These are phyloP conservation scores for Pterostichus niger DNA, from an alignment of 2,888 invertebrate genomes.

Conservation along the genomic window DNA sequence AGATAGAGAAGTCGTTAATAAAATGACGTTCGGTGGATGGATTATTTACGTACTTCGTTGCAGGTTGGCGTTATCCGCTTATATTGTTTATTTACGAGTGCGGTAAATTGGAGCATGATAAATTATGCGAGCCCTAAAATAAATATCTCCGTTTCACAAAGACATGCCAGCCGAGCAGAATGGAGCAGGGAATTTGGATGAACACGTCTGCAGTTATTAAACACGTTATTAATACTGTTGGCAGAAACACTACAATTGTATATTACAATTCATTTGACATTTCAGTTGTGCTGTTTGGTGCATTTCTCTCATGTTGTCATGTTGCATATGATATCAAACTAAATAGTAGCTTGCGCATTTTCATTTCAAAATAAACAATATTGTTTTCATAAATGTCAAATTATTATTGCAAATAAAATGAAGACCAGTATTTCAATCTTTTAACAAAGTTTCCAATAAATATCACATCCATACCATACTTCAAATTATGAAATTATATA, in stretches of 20 bases:
- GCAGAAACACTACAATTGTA: conserved; percentile 12
- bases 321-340: too few relatives aligned
- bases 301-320: too few relatives aligned
- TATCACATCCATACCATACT: too few relatives aligned
- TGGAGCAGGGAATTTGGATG: background rate
- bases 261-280: conserved; percentile 20
- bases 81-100: conserved; percentile 61
- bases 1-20: conserved; percentile 47
- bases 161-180: background rate
- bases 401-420: too few relatives aligned
- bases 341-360: too few relatives aligned
- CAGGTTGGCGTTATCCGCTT: conserved; percentile 49
- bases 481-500: too few relatives aligned
- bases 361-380: too few relatives aligned
- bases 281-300: background rate
- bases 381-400: too few relatives aligned
- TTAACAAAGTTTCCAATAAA: too few relatives aligned
- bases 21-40: conserved; percentile 56
- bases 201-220: conserved; percentile 49
- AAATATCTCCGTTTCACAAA: conserved; percentile 22
- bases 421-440: too few relatives aligned
- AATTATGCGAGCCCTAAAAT: conserved; percentile 50
- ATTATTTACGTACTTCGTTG: conserved; percentile 53
- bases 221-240: conserved; percentile 42
- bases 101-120: conserved; percentile 57